These are phyloP conservation scores for Synergus japonicus DNA, from an alignment of 2,888 invertebrate species.

Conservation along the genomic window DNA sequence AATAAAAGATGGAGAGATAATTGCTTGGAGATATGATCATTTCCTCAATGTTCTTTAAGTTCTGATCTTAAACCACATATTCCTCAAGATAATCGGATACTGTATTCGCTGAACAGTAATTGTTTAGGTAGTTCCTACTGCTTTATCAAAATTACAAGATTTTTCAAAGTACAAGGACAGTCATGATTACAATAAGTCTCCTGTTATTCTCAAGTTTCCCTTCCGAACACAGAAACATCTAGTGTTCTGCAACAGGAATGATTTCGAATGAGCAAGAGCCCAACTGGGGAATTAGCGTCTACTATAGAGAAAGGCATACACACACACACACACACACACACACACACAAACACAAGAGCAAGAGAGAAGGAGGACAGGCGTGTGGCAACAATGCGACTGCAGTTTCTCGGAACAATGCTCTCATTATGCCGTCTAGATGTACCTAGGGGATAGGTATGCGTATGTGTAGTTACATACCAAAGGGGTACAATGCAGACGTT, in stretches of 20 bases:
- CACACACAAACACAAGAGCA: constrained; percentile 8
- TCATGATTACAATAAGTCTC: not conserved
- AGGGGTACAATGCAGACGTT: constrained; percentile 62
- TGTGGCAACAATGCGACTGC: constrained; percentile 73
- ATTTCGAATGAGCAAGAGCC: constrained; percentile 55
- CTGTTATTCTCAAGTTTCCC: constrained; percentile 15
- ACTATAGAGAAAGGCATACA: constrained; percentile 53
- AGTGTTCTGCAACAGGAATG: constrained; percentile 53
- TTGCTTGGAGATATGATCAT: too few relatives aligned
- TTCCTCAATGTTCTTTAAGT: too few relatives aligned
- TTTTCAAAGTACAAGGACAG: not conserved
- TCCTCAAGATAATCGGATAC: too few relatives aligned
- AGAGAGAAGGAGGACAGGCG: constrained; percentile 59
- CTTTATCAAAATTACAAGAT: not conserved
- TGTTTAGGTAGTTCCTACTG: too few relatives aligned
- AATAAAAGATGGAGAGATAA: not conserved
- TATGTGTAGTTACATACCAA: constrained; percentile 59
- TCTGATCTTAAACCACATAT: too few relatives aligned
- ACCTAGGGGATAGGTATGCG: constrained; percentile 59
- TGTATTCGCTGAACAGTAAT: too few relatives aligned
- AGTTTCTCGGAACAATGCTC: constrained; percentile 75
- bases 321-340: constrained; percentile 41
- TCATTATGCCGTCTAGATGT: constrained; percentile 71
- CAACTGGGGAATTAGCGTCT: constrained; percentile 58
- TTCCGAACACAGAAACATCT: constrained; percentile 47